Percentiles rank a stretch among this genome's conserved stretches.
phyloP scores from a whole-genome alignment of 2,113 vertebrate species.

The Mystacornis crossleyi region DNA sequence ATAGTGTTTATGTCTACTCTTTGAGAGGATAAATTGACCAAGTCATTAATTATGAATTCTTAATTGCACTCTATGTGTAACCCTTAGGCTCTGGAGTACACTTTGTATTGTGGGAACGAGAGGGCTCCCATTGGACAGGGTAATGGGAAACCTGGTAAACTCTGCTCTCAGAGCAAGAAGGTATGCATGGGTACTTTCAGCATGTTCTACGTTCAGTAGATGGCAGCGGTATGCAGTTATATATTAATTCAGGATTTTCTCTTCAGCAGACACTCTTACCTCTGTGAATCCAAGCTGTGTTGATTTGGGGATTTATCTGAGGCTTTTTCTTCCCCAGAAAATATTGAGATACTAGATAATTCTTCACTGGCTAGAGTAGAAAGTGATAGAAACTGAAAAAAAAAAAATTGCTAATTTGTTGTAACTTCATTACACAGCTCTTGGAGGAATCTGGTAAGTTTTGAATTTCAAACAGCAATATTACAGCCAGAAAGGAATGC shows the following conservation, averaged over 20 bases:
- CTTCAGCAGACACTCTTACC: not conserved
- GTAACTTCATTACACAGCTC: not conserved
- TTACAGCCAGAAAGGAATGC: not conserved
- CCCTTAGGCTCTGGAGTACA: not conserved
- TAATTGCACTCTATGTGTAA: not conserved
- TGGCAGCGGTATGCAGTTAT: slow-evolving; percentile 54
- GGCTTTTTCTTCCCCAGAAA: not conserved
- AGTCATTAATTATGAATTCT: not conserved
- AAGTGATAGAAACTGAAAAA: not conserved
- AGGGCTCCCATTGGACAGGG: not conserved
- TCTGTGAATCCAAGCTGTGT: not conserved
- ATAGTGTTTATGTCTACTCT: not conserved
- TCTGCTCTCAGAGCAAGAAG: not conserved
- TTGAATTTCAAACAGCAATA: not conserved
- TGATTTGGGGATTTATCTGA: not conserved
- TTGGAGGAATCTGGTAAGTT: not conserved
- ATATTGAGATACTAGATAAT: not conserved
- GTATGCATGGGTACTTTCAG: not conserved
- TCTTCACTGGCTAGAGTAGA: not conserved
- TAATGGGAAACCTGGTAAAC: not conserved
- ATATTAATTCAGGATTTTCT: slow-evolving; percentile 4
- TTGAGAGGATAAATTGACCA: not conserved
- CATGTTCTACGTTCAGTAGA: slow-evolving; percentile 29
- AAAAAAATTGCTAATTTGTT: not conserved
- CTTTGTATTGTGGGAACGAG: not conserved